Percentiles rank a stretch among this genome's conserved stretches.
Conservation (phyloP, 2,888 invertebrate genomes). For the Suillia variegata region DNA sequence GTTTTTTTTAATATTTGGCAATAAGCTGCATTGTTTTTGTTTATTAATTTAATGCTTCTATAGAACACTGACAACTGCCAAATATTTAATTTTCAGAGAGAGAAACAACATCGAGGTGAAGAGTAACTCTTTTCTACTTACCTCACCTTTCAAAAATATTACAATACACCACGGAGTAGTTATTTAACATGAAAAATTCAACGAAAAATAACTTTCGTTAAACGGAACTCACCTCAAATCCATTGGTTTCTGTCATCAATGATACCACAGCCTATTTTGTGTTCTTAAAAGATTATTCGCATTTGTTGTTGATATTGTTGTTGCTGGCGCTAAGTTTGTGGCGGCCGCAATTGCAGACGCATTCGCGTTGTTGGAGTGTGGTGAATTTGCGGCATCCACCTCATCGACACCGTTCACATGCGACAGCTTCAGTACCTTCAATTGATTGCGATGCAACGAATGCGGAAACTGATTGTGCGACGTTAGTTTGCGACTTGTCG, state of each 20-base stretch:
- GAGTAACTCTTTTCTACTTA: too few relatives aligned
- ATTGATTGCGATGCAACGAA: slow-evolving; percentile 31
- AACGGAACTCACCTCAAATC: slow-evolving; percentile 52
- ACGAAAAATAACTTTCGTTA: too few relatives aligned
- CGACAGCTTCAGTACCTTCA: slow-evolving; percentile 43
- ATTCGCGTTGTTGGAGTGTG: slow-evolving; percentile 32
- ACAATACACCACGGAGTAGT: too few relatives aligned
- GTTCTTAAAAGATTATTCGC: slow-evolving; percentile 37
- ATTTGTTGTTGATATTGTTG: slow-evolving; percentile 21
- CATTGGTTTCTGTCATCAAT: slow-evolving; percentile 58
- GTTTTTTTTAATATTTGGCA: too few relatives aligned
- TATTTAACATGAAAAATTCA: too few relatives aligned
- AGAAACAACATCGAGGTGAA: too few relatives aligned
- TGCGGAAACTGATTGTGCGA: slow-evolving; percentile 19
- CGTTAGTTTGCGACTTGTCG: slow-evolving; percentile 23
- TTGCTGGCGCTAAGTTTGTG: background rate
- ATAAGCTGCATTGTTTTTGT: too few relatives aligned
- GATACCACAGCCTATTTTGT: slow-evolving; percentile 58
- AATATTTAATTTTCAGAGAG: too few relatives aligned
- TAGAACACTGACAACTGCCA: too few relatives aligned
- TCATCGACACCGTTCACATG: slow-evolving; percentile 29
- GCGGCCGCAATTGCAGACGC: slow-evolving; percentile 16
- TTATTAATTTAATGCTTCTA: too few relatives aligned
- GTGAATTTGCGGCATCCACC: slow-evolving; percentile 2
- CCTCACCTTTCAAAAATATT: too few relatives aligned